These are phyloP conservation scores for Enteromius anoplus DNA, from an alignment of 2,797 vertebrate species.

Conservation along the genomic window DNA sequence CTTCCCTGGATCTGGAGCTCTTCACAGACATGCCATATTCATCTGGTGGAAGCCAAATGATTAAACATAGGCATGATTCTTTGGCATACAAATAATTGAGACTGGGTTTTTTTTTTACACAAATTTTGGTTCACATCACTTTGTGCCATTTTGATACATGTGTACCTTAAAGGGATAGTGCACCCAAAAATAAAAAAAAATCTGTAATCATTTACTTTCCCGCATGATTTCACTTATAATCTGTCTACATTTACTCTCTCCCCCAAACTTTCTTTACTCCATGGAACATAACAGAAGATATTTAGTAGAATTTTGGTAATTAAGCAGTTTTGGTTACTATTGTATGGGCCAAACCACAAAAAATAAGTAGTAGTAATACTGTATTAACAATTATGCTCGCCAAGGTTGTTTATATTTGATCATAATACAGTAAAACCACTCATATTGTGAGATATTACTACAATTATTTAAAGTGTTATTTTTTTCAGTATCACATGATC, in stretches of 20 bases:
- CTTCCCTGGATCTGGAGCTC: slow-evolving; percentile 52
- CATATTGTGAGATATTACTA: not conserved
- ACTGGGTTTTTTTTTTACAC: no score
- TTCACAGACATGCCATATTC: slow-evolving; percentile 36
- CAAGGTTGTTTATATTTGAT: not conserved
- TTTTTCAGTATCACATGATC: not conserved
- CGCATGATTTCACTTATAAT: not conserved
- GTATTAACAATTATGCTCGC: not conserved
- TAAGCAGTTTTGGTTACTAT: not conserved
- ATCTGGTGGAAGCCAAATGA: not conserved
- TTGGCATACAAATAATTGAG: not conserved
- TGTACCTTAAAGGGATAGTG: not conserved
- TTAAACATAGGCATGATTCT: not conserved
- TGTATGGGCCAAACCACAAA: not conserved
- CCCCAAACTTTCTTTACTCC: not conserved
- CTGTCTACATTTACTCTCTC: not conserved
- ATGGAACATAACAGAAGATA: not conserved
- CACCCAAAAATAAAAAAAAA: not conserved
- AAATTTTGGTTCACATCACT: not conserved
- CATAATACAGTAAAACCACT: not conserved
- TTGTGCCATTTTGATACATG: not conserved
- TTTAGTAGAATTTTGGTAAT: not conserved
- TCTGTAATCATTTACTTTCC: not conserved
- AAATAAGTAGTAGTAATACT: not conserved
- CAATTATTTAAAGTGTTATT: not conserved